Evolutionary conservation across 2,797 vertebrate genomes (phyloP).

Genomic region (Eutrigla gurnardus): DNA sequence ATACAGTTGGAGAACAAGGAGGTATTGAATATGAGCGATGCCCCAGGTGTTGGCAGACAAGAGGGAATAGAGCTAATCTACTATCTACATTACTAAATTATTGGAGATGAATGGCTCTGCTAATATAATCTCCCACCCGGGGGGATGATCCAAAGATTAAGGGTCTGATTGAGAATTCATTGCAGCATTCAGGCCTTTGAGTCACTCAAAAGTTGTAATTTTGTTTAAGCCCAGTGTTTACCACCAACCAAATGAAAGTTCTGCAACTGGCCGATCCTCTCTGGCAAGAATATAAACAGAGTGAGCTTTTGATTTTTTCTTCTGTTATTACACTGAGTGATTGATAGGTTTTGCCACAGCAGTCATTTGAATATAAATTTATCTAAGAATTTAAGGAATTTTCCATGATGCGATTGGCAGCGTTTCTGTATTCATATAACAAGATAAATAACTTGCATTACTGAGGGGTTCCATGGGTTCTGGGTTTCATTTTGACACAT

Average conservation of each 20-base stretch:
- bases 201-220: conserved; percentile 73
- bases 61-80: conserved; percentile 83
- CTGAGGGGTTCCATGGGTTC: conserved; percentile 14
- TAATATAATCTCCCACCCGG: conserved; percentile 81
- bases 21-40: conserved; percentile 72
- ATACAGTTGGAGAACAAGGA: conserved; percentile 72
- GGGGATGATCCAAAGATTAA: conserved; percentile 82
- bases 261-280: conserved; percentile 35
- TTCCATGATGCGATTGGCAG: conserved; percentile 20
- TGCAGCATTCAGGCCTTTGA: conserved; percentile 67
- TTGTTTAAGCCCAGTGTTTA: conserved; percentile 60
- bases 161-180: conserved; percentile 77
- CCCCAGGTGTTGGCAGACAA: conserved; percentile 76
- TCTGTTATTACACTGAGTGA: conserved; percentile 15
- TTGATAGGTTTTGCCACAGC: conserved; percentile 27
- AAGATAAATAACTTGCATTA: not conserved
- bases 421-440: conserved; percentile 24
- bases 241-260: conserved; percentile 58
- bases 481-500: conserved; percentile 5
- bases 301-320: not conserved
- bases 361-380: conserved; percentile 14
- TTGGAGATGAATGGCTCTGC: conserved; percentile 84
- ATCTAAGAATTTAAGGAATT: not conserved
- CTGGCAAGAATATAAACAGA: conserved; percentile 40
- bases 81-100: conserved; percentile 85